These are phyloP conservation scores for Orestias chungarensis DNA, from an alignment of 2,797 vertebrate genomes.

Conservation along the genomic window DNA sequence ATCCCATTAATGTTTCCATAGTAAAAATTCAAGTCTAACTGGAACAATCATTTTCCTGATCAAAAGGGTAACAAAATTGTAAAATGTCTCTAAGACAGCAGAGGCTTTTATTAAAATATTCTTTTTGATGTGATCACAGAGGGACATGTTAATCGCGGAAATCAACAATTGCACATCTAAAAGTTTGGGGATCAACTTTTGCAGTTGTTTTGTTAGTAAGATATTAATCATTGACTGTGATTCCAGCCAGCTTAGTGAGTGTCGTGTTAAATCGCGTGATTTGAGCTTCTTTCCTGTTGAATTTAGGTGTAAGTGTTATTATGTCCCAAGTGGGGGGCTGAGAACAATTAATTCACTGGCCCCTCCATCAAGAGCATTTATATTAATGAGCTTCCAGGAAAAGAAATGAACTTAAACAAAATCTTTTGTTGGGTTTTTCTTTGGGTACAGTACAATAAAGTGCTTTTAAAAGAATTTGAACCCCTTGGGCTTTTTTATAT, in stretches of 20 bases:
- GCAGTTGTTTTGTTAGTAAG: not conserved
- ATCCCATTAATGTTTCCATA: not conserved
- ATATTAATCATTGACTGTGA: not conserved
- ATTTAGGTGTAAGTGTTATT: not conserved
- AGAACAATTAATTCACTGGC: slow-evolving; percentile 18
- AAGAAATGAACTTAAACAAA: not conserved
- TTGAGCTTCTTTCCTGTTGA: not conserved
- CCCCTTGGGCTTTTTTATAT: not conserved
- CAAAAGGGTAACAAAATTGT: slow-evolving; percentile 4
- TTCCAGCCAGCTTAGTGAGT: not conserved
- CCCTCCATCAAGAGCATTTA: not conserved
- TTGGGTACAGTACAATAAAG: not conserved
- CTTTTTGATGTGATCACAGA: slow-evolving; percentile 1
- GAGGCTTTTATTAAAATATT: not conserved
- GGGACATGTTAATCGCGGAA: not conserved
- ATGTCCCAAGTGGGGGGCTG: slow-evolving; percentile 3
- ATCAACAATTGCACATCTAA: slow-evolving; percentile 5
- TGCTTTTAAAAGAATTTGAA: not conserved
- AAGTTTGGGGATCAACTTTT: slow-evolving; percentile 1
- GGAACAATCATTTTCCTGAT: slow-evolving; percentile 9
- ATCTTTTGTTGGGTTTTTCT: not conserved
- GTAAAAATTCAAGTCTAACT: slow-evolving; percentile 7
- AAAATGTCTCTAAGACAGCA: slow-evolving; percentile 5
- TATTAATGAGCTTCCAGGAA: not conserved
- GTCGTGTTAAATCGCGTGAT: not conserved